Evolutionary conservation across 2,888 invertebrate genomes (phyloP).

Genomic region (Clostera curtula): DNA sequence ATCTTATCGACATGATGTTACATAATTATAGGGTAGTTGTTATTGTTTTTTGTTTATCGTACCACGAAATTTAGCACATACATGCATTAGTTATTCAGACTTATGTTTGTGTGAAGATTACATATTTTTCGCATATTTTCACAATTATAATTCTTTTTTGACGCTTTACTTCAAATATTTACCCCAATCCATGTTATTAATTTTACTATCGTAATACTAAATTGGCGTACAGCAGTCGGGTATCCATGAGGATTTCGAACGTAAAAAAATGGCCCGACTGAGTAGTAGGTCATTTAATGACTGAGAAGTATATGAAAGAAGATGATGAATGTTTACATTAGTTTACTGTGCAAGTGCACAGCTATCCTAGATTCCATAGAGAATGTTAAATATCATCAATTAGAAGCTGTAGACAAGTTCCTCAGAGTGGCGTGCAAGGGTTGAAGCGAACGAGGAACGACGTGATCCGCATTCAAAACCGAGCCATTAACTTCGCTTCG

Average conservation of each 20-base stretch:
- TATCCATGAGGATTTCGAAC: slow-evolving; percentile 40
- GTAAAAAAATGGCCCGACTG: no score
- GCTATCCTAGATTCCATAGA: no score
- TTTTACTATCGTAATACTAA: slow-evolving; percentile 30
- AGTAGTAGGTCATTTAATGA: no score
- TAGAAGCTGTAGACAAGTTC: slow-evolving; percentile 14
- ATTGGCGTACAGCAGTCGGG: slow-evolving; percentile 31
- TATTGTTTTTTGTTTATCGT: slow-evolving; percentile 38
- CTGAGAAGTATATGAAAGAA: no score
- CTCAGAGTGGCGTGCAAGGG: slow-evolving; percentile 53
- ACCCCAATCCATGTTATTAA: slow-evolving; percentile 29
- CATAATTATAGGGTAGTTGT: slow-evolving; percentile 61
- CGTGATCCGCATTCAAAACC: slow-evolving; percentile 62
- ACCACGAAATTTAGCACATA: slow-evolving; percentile 42
- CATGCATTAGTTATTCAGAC: slow-evolving; percentile 45
- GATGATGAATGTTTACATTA: no score
- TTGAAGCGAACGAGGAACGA: slow-evolving; percentile 54
- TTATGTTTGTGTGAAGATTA: slow-evolving; percentile 13
- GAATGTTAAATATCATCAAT: slow-evolving; percentile 16
- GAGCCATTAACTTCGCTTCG: slow-evolving; percentile 61
- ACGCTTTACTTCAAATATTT: no score
- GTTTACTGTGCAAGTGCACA: no score
- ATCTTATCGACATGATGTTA: slow-evolving; percentile 53
- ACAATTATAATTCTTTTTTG: slow-evolving; percentile 21
- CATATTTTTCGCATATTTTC: slow-evolving; percentile 9